A percentile compares a stretch with the other conserved stretches of the same genome.
Evolutionary conservation across 2,888 invertebrate species (phyloP).

Genomic region (Bedellia somnulentella): DNA sequence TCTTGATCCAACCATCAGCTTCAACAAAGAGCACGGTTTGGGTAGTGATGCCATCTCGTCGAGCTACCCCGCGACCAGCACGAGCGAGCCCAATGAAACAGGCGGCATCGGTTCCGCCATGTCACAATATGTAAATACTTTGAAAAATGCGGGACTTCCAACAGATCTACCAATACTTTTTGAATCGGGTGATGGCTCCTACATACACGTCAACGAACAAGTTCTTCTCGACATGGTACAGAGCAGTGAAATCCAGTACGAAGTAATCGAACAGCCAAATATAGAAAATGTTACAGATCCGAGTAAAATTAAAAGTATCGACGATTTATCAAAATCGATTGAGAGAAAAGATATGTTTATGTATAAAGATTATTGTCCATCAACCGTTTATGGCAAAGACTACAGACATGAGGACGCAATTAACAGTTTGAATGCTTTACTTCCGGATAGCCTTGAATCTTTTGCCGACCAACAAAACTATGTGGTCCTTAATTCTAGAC

Average conservation of each 20-base stretch:
- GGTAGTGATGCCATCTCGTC: slow-evolving; percentile 32
- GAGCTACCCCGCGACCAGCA: slow-evolving; percentile 24
- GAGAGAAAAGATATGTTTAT: slow-evolving; percentile 46
- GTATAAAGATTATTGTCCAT: slow-evolving; percentile 25
- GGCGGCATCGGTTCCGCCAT: slow-evolving; percentile 36
- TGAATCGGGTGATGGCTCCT: slow-evolving; percentile 66
- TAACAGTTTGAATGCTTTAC: slow-evolving; percentile 36
- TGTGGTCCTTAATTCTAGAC: slow-evolving; percentile 33
- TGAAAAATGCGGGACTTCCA: slow-evolving; percentile 45
- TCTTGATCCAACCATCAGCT: slow-evolving; percentile 28
- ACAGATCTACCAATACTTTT: slow-evolving; percentile 62
- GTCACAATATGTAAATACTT: slow-evolving; percentile 53
- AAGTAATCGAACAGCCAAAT: slow-evolving; percentile 53
- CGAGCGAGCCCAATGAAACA: slow-evolving; percentile 20
- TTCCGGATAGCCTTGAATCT: slow-evolving; percentile 45
- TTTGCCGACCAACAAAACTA: slow-evolving; percentile 45
- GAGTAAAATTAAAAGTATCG: slow-evolving; percentile 52
- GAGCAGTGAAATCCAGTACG: slow-evolving; percentile 53
- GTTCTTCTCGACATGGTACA: slow-evolving; percentile 59
- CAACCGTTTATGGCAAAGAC: slow-evolving; percentile 27
- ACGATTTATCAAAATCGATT: slow-evolving; percentile 50
- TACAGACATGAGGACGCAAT: slow-evolving; percentile 35
- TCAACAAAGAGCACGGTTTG: slow-evolving; percentile 26
- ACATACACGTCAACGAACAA: slow-evolving; percentile 66
- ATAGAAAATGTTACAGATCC: slow-evolving; percentile 51